Evolutionary conservation across 2,113 vertebrate genomes (phyloP), one percentile per base, ranked within the genome.

Genomic region (Myodes glareolus): DNA sequence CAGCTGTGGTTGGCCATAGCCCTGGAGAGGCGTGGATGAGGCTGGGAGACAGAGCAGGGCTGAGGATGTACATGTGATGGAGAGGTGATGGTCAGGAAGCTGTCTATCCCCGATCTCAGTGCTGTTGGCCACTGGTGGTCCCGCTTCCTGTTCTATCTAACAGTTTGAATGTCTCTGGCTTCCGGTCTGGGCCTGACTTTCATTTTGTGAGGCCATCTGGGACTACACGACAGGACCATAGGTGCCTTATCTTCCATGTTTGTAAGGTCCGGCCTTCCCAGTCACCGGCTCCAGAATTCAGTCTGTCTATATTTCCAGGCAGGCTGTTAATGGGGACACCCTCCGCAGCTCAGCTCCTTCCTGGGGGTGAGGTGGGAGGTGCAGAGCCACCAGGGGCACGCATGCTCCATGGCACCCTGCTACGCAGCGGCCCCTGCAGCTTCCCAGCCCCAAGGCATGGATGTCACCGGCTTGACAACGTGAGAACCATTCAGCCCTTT

Each of bases 401-500:
- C 92, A n/a, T 8, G 82, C 77, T 81, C 92, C 12, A 1, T 16
- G 73, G 42, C 6, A 6, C 61, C 11, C 33, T 12, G 25, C 84
- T 42, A 76, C 33, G 11, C 16, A 1, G 63, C 2, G 1, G 67
- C 45, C 31, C 70, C 86, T 39, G 47, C 1, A 0, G 92, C 80
- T 39, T 72, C 88, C 91, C 61, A 29, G 77, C 47, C 82, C 95
- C 0, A 17, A 39, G 82, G 88, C 76, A 0, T 8, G 9, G 88
- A 77, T 47, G 89, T 89, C 73, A 4, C 94, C 0, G 16, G 21
- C 8, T 50, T 19, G 94, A 75, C 91, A 76, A 96, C 90, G 21
- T 98, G 98, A 98, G 98, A 98, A 97, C 97, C 55, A 10, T 97
- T 97, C 98, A 85, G 98, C 90, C 76, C 81, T 7, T 90, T 97